A percentile compares a stretch with the other conserved stretches of the same genome.
Conservation (phyloP, 2,888 invertebrate species). For the Polyommatus iphigenia region DNA sequence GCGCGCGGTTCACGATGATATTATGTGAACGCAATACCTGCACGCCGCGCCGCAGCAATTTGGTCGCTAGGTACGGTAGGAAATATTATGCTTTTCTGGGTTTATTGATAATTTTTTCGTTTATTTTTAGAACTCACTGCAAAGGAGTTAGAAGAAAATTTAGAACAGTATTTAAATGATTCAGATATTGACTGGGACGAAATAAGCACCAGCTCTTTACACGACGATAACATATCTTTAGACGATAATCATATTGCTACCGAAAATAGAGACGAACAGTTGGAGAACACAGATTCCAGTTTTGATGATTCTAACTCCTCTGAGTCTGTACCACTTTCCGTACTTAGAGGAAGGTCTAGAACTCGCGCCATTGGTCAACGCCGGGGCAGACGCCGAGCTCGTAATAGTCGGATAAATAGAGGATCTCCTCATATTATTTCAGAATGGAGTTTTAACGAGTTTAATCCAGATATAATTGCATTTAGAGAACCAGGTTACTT, state of each 20-base stretch:
- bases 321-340: conserved; percentile 4
- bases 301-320: not conserved
- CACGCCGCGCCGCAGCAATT: not conserved
- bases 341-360: conserved; percentile 9
- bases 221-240: conserved; percentile 18
- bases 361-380: conserved; percentile 1
- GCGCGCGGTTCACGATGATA: not conserved
- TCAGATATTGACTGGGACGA: not conserved
- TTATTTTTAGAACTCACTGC: not conserved
- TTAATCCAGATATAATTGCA: conserved; percentile 7
- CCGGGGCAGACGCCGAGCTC: not conserved
- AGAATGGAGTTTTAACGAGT: not conserved
- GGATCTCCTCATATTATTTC: not conserved
- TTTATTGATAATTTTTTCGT: not conserved
- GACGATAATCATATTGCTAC: not conserved
- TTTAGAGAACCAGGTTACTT: conserved; percentile 9
- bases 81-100: not conserved
- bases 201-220: too few species aligned
- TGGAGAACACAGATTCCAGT: conserved; percentile 3
- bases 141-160: not conserved
- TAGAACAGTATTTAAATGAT: conserved; percentile 13
- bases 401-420: not conserved
- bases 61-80: too few species aligned
- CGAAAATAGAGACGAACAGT: not conserved
- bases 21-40: not conserved